Evolutionary conservation across 2,888 invertebrate genomes (phyloP), one percentile per base, ranked within the genome.

Genomic region (Diogma glabrata): DNA sequence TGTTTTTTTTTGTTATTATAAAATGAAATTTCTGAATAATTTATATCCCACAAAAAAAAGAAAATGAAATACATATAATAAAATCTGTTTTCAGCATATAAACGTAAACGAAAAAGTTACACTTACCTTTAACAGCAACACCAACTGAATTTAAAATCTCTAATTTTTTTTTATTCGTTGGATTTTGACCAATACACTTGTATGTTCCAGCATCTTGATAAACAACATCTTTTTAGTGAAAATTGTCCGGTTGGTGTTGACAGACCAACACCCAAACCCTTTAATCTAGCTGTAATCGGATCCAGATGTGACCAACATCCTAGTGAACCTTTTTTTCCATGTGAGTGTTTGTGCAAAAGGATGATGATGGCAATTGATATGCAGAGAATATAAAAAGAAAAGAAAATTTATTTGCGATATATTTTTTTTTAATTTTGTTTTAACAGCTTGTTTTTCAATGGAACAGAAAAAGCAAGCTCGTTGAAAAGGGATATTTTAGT

Each of bases 171-270:
- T 72, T 72, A 50, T 72, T 69, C 54, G 63, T 60, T 50, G 67
- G 56, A 36, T 69, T 67, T 55, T 72, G 69, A 26, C 71, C 79
- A 43, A 83, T 80, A 67, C 85, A 86, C 57, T 83, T 76, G 66
- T 85, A 85, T 60, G 81, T 82, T 16, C 85, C 85, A 24, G 82
- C 84, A 63, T 85, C 84, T 64, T 84, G 84, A 64, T 84, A 85
- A 53, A 85, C 73, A 52, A 85, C 81, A 58, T 81, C 79, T 60
- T n/a, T 81, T 82, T 30, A 85, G 68, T 28, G 77, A 74, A 55
- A 84, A 75, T 56, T 80, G 78, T 46, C 78, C 78, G 14, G 79
- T 77, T 52, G 71, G 69, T 53, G 66, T 60, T 16, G 67, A 65
- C 56, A 76, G 71, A 22, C 77, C 78, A 26, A 77, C 74, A 43